These are phyloP conservation scores for Pseudachorutes palmiensis DNA, from an alignment of 1,140 invertebrate species.

Conservation along the genomic window DNA sequence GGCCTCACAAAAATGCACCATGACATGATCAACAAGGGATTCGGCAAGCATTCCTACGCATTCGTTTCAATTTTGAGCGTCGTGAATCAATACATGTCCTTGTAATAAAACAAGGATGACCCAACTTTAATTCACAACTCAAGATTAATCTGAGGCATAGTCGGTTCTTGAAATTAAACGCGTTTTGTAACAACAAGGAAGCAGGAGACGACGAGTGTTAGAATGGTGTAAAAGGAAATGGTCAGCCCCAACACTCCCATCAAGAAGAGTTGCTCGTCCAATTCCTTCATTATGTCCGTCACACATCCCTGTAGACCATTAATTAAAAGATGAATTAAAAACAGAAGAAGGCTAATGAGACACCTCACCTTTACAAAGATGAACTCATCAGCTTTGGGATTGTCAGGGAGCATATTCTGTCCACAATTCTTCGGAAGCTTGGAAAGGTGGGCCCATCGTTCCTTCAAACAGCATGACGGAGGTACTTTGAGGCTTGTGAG, in stretches of 20 bases:
- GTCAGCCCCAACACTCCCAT: not conserved
- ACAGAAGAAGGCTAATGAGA: no score
- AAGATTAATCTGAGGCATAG: not conserved
- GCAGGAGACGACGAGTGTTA: not conserved
- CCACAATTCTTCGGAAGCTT: not conserved
- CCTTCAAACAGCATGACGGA: slow-evolving; percentile 16
- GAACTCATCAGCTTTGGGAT: not conserved
- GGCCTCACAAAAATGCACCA: not conserved
- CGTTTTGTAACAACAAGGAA: slow-evolving; percentile 1
- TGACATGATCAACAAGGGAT: not conserved
- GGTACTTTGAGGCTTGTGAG: slow-evolving; percentile 23
- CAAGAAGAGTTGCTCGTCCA: not conserved
- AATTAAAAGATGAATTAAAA: not conserved
- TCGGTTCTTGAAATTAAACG: not conserved
- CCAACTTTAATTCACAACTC: no score
- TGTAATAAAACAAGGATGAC: no score
- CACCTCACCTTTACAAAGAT: not conserved
- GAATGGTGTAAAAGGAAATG: not conserved
- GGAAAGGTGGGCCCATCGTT: not conserved
- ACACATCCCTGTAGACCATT: not conserved
- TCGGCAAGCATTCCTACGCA: no score
- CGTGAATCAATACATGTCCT: no score
- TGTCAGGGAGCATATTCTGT: slow-evolving; percentile 3
- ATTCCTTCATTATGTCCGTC: not conserved
- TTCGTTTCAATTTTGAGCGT: no score